Percentiles rank a stretch among this genome's conserved stretches.
Conservation (phyloP, 1,140 invertebrate genomes). For the Drosophila trapezifrons region DNA sequence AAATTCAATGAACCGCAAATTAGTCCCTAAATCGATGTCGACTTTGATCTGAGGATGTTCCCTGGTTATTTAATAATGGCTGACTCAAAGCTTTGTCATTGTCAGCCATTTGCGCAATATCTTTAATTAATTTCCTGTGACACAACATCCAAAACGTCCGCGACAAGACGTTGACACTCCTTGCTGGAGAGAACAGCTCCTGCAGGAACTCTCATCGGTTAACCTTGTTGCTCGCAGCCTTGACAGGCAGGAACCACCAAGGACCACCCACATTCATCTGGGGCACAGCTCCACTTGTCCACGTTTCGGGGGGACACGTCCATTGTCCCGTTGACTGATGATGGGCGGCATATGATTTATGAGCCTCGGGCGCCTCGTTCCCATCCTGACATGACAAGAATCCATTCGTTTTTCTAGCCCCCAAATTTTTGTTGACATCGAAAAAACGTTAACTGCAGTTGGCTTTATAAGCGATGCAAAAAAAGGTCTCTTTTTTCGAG, state of each 20-base stretch:
- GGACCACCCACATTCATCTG: not conserved
- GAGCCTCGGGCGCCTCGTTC: conserved; percentile 16
- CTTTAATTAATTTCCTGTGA: conserved; percentile 65
- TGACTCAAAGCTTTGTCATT: conserved; percentile 19
- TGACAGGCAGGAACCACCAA: conserved; percentile 39
- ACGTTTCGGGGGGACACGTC: conserved; percentile 20
- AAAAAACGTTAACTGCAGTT: conserved; percentile 40
- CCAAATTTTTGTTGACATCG: conserved; percentile 20
- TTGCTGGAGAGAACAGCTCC: conserved; percentile 9
- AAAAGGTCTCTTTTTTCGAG: not conserved
- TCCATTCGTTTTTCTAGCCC: conserved; percentile 19
- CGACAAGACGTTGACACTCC: conserved; percentile 51
- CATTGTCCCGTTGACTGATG: conserved; percentile 67
- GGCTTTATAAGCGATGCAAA: conserved; percentile 26
- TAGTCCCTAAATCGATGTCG: conserved; percentile 13
- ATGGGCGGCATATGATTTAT: conserved; percentile 70
- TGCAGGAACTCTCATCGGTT: conserved; percentile 31
- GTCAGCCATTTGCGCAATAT: conserved; percentile 12
- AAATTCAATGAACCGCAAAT: conserved; percentile 50
- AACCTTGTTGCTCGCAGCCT: conserved; percentile 39
- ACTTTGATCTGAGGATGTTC: not conserved
- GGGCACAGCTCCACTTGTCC: conserved; percentile 19
- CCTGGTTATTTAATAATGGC: conserved; percentile 1
- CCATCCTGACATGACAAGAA: conserved; percentile 27
- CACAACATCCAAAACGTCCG: conserved; percentile 12